Evolutionary conservation across 2,888 invertebrate genomes (phyloP).

Genomic region (Drosophila buzzatii): DNA sequence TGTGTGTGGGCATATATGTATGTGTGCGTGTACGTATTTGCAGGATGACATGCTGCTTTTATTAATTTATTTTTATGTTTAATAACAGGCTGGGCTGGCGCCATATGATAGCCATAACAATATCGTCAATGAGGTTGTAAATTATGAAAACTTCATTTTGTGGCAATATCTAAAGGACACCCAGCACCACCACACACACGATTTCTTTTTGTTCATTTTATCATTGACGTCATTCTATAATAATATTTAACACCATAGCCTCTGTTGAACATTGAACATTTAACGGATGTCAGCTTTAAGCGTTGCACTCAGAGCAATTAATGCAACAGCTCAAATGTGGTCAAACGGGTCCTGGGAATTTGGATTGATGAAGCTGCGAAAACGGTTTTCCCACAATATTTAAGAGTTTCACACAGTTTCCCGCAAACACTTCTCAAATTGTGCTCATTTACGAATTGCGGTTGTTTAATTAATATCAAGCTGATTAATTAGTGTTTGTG

Average conservation of each 20-base stretch:
- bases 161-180: conserved; percentile 15
- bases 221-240: not conserved
- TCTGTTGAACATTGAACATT: conserved; percentile 5
- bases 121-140: conserved; percentile 48
- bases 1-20: conserved; percentile 2
- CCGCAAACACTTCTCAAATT: conserved; percentile 5
- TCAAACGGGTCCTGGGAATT: conserved; percentile 12
- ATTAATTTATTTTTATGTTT: conserved; percentile 78
- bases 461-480: conserved; percentile 73
- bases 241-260: not conserved
- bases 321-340: conserved; percentile 4
- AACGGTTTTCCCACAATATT: conserved; percentile 17
- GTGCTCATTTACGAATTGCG: conserved; percentile 52
- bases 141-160: conserved; percentile 34
- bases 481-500: conserved; percentile 74
- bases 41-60: conserved; percentile 48
- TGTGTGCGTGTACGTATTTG: conserved; percentile 3
- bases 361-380: conserved; percentile 22
- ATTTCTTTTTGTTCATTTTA: not conserved
- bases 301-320: conserved; percentile 10
- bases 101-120: conserved; percentile 53
- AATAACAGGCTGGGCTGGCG: conserved; percentile 66
- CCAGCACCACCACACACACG: not conserved
- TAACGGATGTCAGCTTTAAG: conserved; percentile 8
- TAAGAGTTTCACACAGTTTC: conserved; percentile 11